Evolutionary conservation across 2,797 vertebrate species (phyloP).

Genomic region (Gastrophryne carolinensis): DNA sequence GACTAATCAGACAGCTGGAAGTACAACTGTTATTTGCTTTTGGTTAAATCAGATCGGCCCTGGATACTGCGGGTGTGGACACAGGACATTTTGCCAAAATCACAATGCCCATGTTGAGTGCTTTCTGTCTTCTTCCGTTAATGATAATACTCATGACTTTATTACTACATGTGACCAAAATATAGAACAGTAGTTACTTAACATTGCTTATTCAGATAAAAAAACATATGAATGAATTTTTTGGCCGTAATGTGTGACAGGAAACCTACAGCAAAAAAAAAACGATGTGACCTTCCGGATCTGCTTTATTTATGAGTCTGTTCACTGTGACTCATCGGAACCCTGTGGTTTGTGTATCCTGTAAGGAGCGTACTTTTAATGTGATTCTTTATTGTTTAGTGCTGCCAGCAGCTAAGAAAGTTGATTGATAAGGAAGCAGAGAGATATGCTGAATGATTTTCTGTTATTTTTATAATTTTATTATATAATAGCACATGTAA

Average conservation of each 20-base stretch:
- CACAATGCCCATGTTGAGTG: neutral
- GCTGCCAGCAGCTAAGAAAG: constrained; percentile 53
- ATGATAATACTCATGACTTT: neutral
- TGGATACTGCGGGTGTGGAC: neutral
- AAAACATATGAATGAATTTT: constrained; percentile 51
- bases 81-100: neutral
- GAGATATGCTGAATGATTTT: constrained; percentile 45
- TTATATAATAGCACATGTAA: neutral
- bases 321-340: constrained; percentile 72
- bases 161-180: neutral
- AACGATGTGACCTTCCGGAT: constrained; percentile 70
- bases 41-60: neutral
- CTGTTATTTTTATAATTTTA: constrained; percentile 33
- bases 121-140: neutral
- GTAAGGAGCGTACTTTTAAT: constrained; percentile 62
- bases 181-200: constrained; percentile 14
- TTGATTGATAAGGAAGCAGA: constrained; percentile 59
- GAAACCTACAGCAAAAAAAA: constrained; percentile 69
- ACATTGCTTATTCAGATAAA: constrained; percentile 28
- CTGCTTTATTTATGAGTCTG: constrained; percentile 67
- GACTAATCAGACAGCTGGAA: neutral
- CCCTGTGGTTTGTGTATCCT: constrained; percentile 78
- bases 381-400: constrained; percentile 61
- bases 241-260: constrained; percentile 69
- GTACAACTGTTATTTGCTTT: neutral